Evolutionary conservation across 2,888 invertebrate species (phyloP).

Genomic region (Drosophila eohydei): DNA sequence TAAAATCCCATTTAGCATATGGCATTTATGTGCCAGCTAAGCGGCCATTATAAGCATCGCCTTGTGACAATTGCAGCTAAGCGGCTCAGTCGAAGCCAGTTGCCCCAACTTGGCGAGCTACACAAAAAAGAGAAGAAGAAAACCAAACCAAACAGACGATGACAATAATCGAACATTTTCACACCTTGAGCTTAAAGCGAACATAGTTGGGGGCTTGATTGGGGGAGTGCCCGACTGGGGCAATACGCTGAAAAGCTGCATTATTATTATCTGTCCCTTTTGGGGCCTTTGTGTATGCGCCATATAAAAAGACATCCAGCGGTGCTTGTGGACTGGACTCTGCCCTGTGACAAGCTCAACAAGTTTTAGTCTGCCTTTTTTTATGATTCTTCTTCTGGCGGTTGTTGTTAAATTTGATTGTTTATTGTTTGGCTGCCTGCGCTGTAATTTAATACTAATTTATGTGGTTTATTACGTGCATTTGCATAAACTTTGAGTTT

Average conservation of each 20-base stretch:
- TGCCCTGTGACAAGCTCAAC: conserved; percentile 55
- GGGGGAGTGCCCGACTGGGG: conserved; percentile 20
- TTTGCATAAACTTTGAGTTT: conserved; percentile 68
- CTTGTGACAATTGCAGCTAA: conserved; percentile 76
- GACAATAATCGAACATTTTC: conserved; percentile 83
- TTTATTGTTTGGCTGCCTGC: conserved; percentile 43
- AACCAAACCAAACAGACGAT: conserved; percentile 46
- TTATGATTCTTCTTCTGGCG: conserved; percentile 28
- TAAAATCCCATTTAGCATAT: conserved; percentile 75
- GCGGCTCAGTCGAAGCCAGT: conserved; percentile 53
- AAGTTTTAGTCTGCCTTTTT: conserved; percentile 52
- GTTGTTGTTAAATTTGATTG: conserved; percentile 23
- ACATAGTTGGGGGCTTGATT: conserved; percentile 46
- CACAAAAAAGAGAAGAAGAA: conserved; percentile 21
- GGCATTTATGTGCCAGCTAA: conserved; percentile 75
- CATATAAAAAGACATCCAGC: conserved; percentile 63
- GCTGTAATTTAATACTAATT: conserved; percentile 80
- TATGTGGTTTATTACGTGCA: conserved; percentile 73
- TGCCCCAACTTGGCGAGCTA: conserved; percentile 33
- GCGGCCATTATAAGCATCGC: conserved; percentile 69
- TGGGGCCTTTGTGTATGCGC: conserved; percentile 52
- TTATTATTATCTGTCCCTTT: conserved; percentile 59
- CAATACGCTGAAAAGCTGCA: conserved; percentile 48
- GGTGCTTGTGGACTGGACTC: conserved; percentile 38
- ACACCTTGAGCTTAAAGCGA: conserved; percentile 80